Evolutionary conservation across 2,888 invertebrate genomes (phyloP), one percentile per base, ranked within the genome.

Genomic region (Tetragonisca angustula): DNA sequence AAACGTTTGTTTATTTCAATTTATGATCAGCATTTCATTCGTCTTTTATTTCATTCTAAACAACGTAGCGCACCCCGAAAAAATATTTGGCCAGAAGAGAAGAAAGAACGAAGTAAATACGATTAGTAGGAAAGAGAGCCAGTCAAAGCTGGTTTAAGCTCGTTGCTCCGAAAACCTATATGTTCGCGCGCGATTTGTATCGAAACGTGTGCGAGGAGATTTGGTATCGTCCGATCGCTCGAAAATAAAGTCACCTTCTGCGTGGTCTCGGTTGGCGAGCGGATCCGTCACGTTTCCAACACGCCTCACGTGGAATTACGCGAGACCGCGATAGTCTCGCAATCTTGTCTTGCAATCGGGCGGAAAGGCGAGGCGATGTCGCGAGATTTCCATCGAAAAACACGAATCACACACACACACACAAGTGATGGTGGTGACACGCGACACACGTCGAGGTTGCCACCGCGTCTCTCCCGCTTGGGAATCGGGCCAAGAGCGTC

Each of bases 401-500:
- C 43, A 21, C 13, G 17, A 27, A 54, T 27, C 36, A 36, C 36
- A 36, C 36, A 36, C 36, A 36, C 36, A 36, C 36, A 9, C 6
- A 36, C 5, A 36, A 5, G 27, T 27, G 27, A 36, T 9, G 43
- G 9, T 43, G 32, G 19, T 4, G 54, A 49, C 52, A 11, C 52
- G 52, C 67, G 67, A 49, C 69, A 56, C 76, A 56, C 65, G n/a
- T 2, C 50, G 70, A 59, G 72, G 56, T 24, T 36, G 56, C 50
- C 50, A 85, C 79, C 76, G 78, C 68, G 71, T 72, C 79, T 83
- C 73, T 54, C 86, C 32, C 2, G 90, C 89, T 67, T 90, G 92
- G 91, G 91, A 93, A 93, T 86, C 91, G 93, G 93, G 93, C 92
- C 93, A 93, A 93, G 93, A 93, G 90, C 93, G 89, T 89, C 88